Percentiles rank a stretch among this genome's conserved stretches.
phyloP scores from a whole-genome alignment of 2,113 vertebrate genomes.

The Lucifuga dentata region DNA sequence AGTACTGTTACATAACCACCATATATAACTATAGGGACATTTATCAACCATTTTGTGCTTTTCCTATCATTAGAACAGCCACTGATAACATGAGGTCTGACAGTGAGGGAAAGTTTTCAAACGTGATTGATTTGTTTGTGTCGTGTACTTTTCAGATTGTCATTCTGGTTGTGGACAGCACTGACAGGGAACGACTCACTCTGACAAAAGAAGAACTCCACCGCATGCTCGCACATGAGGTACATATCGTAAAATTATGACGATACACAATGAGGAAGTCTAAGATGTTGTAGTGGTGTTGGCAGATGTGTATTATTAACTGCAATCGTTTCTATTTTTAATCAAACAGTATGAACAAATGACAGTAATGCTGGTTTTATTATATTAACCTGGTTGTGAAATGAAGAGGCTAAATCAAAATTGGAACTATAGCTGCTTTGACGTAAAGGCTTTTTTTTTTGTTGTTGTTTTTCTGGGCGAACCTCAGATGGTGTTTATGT shows the following conservation, averaged over 20 bases:
- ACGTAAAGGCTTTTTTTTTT: slow-evolving; percentile 1
- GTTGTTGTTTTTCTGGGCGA: background rate
- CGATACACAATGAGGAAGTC: background rate
- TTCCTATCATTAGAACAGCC: background rate
- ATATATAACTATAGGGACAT: background rate
- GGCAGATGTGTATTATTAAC: background rate
- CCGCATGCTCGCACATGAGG: slow-evolving; percentile 89
- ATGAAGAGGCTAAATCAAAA: too few relatives aligned
- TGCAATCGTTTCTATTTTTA: background rate
- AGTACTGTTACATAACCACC: slow-evolving; percentile 2
- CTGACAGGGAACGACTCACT: slow-evolving; percentile 84
- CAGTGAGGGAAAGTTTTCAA: background rate
- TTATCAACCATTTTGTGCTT: background rate
- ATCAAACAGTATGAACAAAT: too few relatives aligned
- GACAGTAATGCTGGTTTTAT: too few relatives aligned
- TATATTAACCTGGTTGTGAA: background rate
- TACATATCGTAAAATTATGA: slow-evolving; percentile 41
- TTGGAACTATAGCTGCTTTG: background rate
- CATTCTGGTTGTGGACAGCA: slow-evolving; percentile 90
- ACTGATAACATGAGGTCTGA: background rate
- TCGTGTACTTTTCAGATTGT: slow-evolving; percentile 80
- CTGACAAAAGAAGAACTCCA: slow-evolving; percentile 85
- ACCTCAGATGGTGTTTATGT: background rate
- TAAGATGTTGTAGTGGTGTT: too few relatives aligned
- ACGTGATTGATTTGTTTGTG: background rate